Evolutionary conservation across 2,797 vertebrate genomes (phyloP).

Genomic region (Anguilla pacifica): DNA sequence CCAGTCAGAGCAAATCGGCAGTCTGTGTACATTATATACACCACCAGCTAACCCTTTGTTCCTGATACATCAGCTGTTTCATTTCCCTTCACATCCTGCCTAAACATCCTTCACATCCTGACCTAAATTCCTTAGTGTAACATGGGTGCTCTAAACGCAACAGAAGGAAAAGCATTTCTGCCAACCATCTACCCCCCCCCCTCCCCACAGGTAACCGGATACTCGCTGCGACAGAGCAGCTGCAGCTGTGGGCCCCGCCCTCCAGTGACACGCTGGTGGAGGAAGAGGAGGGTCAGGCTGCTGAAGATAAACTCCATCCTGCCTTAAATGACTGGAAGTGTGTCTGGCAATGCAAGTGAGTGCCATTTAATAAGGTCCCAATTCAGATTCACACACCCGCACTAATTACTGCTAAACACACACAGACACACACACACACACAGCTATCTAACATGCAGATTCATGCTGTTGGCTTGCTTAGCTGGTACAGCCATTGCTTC

Average conservation of each 20-base stretch:
- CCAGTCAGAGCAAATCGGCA: not conserved
- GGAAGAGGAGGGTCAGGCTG: slow-evolving; percentile 76
- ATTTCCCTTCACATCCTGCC: not conserved
- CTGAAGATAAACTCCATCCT: slow-evolving; percentile 81
- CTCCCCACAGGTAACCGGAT: slow-evolving; percentile 83
- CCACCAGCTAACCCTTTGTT: not conserved
- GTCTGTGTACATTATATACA: not conserved
- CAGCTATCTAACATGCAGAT: not conserved
- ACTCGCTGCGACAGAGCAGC: slow-evolving; percentile 88
- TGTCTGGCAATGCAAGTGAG: slow-evolving; percentile 97
- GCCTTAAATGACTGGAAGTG: slow-evolving; percentile 95
- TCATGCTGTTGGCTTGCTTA: not conserved
- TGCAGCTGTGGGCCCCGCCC: slow-evolving; percentile 95
- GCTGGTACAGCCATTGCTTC: not conserved
- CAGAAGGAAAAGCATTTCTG: not conserved
- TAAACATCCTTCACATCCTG: not conserved
- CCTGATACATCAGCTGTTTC: not conserved
- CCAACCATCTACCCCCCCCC: too few relatives aligned
- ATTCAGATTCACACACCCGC: not conserved
- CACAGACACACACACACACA: not conserved
- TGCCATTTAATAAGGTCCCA: slow-evolving; percentile 19
- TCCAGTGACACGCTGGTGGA: slow-evolving; percentile 83
- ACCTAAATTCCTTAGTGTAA: too few relatives aligned
- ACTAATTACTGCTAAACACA: not conserved
- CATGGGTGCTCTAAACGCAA: not conserved